These are phyloP conservation scores for Drosophila mulleri DNA, from an alignment of 2,888 invertebrate species.

Conservation along the genomic window DNA sequence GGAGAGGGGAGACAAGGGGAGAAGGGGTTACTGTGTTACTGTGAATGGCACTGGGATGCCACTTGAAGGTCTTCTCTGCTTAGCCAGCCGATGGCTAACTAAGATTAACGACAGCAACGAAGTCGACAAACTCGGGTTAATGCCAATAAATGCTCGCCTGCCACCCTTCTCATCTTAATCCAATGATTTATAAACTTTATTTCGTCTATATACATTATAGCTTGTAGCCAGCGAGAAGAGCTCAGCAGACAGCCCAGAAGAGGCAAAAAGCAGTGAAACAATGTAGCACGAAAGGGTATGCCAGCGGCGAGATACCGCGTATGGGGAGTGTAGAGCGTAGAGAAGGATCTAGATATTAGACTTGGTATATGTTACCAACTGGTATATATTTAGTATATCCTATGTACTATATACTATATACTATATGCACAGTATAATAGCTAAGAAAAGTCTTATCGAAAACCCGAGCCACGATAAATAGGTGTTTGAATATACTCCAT, in stretches of 20 bases:
- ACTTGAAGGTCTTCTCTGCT: slow-evolving; percentile 24
- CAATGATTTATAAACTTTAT: slow-evolving; percentile 54
- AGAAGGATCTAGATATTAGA: too few species aligned
- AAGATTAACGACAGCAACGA: slow-evolving; percentile 50
- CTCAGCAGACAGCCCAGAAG: not conserved
- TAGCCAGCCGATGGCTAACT: slow-evolving; percentile 47
- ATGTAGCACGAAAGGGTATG: not conserved
- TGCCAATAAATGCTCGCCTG: slow-evolving; percentile 50
- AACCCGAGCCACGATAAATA: too few species aligned
- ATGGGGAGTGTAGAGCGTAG: not conserved
- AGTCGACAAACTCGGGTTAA: slow-evolving; percentile 37
- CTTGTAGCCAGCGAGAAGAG: not conserved
- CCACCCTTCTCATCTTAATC: slow-evolving; percentile 49
- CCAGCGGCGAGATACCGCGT: not conserved
- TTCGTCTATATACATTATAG: slow-evolving; percentile 3
- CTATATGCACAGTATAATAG: too few species aligned
- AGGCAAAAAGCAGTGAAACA: not conserved
- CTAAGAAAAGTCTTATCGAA: too few species aligned
- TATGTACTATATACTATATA: too few species aligned
- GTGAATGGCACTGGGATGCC: not conserved
- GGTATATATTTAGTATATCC: too few species aligned
- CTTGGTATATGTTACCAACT: too few species aligned
- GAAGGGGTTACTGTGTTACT: not conserved
- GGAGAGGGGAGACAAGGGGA: not conserved
- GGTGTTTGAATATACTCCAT: too few species aligned